Evolutionary conservation across 1,140 invertebrate genomes (phyloP).

Genomic region (Bombus cullumanus): DNA sequence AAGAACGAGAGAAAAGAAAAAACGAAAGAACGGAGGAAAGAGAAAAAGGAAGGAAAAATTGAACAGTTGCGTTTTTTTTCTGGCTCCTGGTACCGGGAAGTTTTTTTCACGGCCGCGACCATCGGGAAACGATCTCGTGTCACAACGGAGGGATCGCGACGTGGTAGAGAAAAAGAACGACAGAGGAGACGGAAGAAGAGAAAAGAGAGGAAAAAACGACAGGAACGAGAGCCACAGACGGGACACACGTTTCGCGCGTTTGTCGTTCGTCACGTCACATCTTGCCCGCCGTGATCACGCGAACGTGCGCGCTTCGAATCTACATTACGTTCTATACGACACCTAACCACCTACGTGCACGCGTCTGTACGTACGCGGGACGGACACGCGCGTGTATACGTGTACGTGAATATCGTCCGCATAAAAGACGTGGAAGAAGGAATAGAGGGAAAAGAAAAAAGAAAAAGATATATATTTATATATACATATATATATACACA

Average conservation of each 20-base stretch:
- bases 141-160: conserved; percentile 44
- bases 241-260: conserved; percentile 58
- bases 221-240: conserved; percentile 20
- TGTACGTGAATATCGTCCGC: conserved; percentile 20
- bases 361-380: conserved; percentile 54
- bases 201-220: background rate
- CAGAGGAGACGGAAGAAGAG: conserved; percentile 30
- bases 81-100: background rate
- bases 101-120: conserved; percentile 27
- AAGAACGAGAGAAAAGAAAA: background rate
- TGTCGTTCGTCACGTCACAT: conserved; percentile 53
- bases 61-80: background rate
- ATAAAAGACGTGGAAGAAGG: background rate
- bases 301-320: conserved; percentile 57
- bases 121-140: conserved; percentile 27
- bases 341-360: conserved; percentile 25
- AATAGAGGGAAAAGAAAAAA: background rate
- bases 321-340: conserved; percentile 28
- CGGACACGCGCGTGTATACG: conserved; percentile 54
- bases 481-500: background rate
- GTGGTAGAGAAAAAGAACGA: conserved; percentile 17
- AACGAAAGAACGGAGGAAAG: conserved; percentile 44
- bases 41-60: conserved; percentile 58
- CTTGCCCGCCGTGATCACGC: conserved; percentile 60
- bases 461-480: conserved; percentile 10